A percentile compares a stretch with the other conserved stretches of the same genome.
These are phyloP conservation scores for Ailuropoda melanoleuca DNA, from an alignment of 2,113 vertebrate genomes.

Conservation along the genomic window DNA sequence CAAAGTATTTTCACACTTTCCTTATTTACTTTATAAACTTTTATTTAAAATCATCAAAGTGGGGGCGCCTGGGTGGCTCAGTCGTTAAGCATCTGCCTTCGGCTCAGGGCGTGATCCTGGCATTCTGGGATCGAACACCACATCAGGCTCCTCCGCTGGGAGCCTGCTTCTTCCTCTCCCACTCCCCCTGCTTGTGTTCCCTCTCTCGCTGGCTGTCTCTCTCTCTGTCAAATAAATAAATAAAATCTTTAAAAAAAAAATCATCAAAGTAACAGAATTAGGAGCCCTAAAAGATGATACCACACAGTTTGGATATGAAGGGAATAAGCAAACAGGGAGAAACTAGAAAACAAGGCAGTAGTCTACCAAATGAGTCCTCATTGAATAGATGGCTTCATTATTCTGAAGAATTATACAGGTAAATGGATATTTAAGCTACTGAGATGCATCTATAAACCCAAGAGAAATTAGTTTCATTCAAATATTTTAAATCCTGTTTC, in stretches of 20 bases:
- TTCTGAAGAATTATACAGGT: neutral
- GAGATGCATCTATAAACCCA: neutral
- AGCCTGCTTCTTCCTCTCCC: no score
- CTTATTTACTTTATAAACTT: neutral
- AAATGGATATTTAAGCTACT: neutral
- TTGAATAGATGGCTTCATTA: neutral
- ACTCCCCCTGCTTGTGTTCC: no score
- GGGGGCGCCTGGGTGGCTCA: no score
- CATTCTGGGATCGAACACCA: no score
- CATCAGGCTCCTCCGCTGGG: no score
- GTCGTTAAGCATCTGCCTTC: no score
- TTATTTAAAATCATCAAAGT: neutral
- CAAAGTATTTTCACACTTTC: neutral
- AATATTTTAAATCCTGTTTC: neutral
- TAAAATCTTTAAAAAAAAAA: neutral
- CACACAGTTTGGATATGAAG: neutral
- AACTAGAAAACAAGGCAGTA: neutral
- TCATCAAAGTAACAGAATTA: slow-evolving; percentile 25
- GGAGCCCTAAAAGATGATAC: neutral
- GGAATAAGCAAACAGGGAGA: neutral
- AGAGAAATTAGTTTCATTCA: neutral
- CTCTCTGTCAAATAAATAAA: no score
- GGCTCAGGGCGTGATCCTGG: no score
- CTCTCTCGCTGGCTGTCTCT: no score
- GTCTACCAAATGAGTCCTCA: neutral